Conservation (phyloP, 2,113 vertebrate species). For the Penelope pileata region DNA sequence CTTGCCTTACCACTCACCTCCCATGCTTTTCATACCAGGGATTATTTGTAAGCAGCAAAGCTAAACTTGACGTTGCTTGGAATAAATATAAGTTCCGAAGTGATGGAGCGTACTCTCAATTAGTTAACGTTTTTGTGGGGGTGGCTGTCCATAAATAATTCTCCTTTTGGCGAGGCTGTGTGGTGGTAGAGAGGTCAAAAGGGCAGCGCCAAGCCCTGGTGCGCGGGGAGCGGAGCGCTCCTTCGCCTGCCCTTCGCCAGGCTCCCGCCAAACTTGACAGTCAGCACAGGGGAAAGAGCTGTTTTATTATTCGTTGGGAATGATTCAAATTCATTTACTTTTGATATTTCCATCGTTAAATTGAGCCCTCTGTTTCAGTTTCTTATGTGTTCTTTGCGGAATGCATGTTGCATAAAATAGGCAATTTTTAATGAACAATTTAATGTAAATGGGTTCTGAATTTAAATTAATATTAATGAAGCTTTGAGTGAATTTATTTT, state of each 20-base stretch:
- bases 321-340: constrained; percentile 74
- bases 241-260: neutral
- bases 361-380: constrained; percentile 72
- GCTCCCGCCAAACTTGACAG: neutral
- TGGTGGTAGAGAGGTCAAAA: constrained; percentile 30
- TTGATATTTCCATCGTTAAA: constrained; percentile 77
- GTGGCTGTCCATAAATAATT: neutral
- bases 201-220: neutral
- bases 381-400: constrained; percentile 81
- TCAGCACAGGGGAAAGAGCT: constrained; percentile 7
- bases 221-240: neutral
- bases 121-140: fast-evolving
- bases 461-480: constrained; percentile 91
- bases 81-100: fast-evolving
- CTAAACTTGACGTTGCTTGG: neutral
- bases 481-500: constrained; percentile 87
- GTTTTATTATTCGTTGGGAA: constrained; percentile 41
- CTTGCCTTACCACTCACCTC: neutral
- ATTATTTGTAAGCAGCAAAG: neutral
- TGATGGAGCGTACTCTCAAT: neutral
- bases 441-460: constrained; percentile 87
- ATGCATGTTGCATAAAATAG: constrained; percentile 87
- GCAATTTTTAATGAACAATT: constrained; percentile 87
- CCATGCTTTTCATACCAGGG: neutral
- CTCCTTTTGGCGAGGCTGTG: neutral